Conservation (phyloP, 2,797 vertebrate genomes). For the Schizopygopsis malacanthus region DNA sequence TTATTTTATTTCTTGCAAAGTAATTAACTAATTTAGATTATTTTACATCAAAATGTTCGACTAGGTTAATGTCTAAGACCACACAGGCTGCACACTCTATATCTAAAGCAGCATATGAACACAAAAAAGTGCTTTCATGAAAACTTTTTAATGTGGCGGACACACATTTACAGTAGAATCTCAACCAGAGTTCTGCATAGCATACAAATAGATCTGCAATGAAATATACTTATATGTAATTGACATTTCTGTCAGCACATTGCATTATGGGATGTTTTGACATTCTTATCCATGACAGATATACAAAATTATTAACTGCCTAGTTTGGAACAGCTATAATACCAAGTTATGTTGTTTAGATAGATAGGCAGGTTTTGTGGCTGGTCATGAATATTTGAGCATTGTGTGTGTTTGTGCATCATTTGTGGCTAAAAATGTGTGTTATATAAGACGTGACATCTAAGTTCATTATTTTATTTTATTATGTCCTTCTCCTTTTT, state of each 20-base stretch:
- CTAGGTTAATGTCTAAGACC: not conserved
- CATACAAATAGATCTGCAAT: not conserved
- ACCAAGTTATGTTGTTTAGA: not conserved
- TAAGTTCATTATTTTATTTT: slow-evolving; percentile 57
- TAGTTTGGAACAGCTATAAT: not conserved
- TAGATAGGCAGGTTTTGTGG: slow-evolving; percentile 8
- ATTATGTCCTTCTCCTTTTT: slow-evolving; percentile 45
- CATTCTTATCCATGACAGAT: not conserved
- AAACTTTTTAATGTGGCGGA: not conserved
- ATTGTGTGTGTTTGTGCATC: slow-evolving; percentile 17
- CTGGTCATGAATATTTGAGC: slow-evolving; percentile 1
- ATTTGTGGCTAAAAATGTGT: slow-evolving; percentile 20
- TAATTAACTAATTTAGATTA: not conserved
- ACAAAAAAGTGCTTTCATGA: not conserved
- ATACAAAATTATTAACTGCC: not conserved
- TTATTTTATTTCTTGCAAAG: no score
- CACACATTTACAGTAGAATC: not conserved
- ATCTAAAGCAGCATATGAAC: not conserved
- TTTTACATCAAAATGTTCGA: not conserved
- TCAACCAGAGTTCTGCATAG: not conserved
- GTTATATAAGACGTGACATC: slow-evolving; percentile 49
- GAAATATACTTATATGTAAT: slow-evolving; percentile 11
- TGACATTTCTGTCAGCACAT: slow-evolving; percentile 9
- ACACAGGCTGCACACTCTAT: not conserved
- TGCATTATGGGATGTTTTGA: not conserved